Evolutionary conservation across 1,140 invertebrate genomes (phyloP), one percentile per base, ranked within the genome.

Genomic region (Leptopilina boulardi): DNA sequence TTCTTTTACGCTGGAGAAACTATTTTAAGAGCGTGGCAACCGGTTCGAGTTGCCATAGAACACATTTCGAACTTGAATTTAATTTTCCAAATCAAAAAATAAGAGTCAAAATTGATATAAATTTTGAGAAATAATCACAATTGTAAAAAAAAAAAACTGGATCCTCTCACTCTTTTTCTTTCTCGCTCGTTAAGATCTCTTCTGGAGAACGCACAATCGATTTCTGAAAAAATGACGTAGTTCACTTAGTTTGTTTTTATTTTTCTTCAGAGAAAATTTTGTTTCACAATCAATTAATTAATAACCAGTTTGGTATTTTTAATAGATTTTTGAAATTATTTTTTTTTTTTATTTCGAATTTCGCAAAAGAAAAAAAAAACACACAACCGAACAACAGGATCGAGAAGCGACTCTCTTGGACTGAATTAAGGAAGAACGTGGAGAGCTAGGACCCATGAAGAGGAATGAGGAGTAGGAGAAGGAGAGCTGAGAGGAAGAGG

Each of bases 401-500:
- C 81, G 83, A 85, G 82, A 84, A 87, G 84, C 87, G 87, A 83
- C 85, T 87, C 88, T 88, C 83, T 86, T 88, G 86, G 85, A 91
- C 89, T 91, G 89, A 89, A 89, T 89, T 86, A 87, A 89, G 88
- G 88, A 88, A 88, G 86, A 89, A 82, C 85, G 85, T 87, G 84
- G 86, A 88, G 83, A 88, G 83, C 84, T 85, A 84, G 86, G 83
- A 84, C 83, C 85, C 80, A 77, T 78, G 83, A 86, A 86, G 81
- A 80, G 83, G 80, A 83, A 83, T 82, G 76, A 83, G 82, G 80
- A 80, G 80, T 77, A 81, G 83, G 81, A 81, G 80, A 80, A 78
- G 78, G 74, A 71, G 83, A 54, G 23, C 11, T 21, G 56, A 26
- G 26, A 80, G 80, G 76, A 72, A 82, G 78, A 82, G 77, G 81